phyloP scores from a whole-genome alignment of 2,113 vertebrate species.

The Mustela nigripes region DNA sequence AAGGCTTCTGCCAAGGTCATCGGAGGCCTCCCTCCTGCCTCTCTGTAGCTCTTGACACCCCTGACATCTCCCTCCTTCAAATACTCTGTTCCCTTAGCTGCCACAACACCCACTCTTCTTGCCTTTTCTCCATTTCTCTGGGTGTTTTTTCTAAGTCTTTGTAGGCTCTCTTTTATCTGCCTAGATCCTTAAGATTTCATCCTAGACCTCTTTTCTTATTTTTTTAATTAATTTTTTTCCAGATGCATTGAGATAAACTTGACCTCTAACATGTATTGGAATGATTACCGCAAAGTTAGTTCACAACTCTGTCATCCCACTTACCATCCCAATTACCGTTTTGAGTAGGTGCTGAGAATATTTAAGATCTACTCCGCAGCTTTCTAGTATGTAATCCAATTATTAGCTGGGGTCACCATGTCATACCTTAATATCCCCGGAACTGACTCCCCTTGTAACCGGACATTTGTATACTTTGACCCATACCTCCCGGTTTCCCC shows the following conservation, averaged over 20 bases:
- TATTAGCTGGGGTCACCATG: background rate
- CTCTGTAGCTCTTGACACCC: background rate
- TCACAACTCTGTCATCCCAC: background rate
- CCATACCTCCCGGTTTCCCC: background rate
- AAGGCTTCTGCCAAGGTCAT: background rate
- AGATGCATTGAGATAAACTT: background rate
- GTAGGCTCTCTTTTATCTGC: background rate
- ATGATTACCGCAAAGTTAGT: background rate
- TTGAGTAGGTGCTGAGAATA: background rate
- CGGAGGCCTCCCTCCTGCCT: background rate
- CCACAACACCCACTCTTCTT: background rate
- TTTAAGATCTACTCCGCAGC: background rate
- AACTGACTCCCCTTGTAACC: background rate
- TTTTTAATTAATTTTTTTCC: background rate
- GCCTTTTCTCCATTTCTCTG: background rate
- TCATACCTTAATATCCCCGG: background rate
- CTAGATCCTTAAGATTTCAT: background rate
- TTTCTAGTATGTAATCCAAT: background rate
- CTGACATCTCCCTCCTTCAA: background rate
- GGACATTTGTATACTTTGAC: background rate
- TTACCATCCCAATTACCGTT: background rate
- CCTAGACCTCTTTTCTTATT: background rate
- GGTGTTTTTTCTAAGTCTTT: background rate
- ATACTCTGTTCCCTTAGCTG: background rate
- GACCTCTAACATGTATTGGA: background rate